A percentile compares a stretch with the other conserved stretches of the same genome.
Evolutionary conservation across 2,888 invertebrate species (phyloP).

Genomic region (Drosophila tanythrix): DNA sequence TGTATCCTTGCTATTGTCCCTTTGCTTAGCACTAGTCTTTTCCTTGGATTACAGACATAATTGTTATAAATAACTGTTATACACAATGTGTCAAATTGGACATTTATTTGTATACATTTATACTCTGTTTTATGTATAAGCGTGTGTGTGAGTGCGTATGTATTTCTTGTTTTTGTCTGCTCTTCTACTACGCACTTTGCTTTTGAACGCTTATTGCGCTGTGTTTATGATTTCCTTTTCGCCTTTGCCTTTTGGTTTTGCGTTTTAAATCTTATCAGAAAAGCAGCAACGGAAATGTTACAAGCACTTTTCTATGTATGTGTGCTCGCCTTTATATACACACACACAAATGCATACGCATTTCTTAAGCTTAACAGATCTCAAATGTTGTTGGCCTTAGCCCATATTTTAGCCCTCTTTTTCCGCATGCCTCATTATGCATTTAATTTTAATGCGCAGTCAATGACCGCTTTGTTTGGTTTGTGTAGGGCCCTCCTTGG

Average conservation of each 20-base stretch:
- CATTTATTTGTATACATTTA: slow-evolving; percentile 18
- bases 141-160: background rate
- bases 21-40: slow-evolving; percentile 6
- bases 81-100: slow-evolving; percentile 29
- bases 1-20: slow-evolving; percentile 26
- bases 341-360: slow-evolving; percentile 5
- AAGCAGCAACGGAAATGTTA: slow-evolving; percentile 50
- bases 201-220: slow-evolving; percentile 69
- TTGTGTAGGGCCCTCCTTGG: background rate
- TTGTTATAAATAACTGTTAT: slow-evolving; percentile 34
- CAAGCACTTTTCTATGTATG: slow-evolving; percentile 20
- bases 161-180: slow-evolving; percentile 30
- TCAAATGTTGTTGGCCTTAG: slow-evolving; percentile 51
- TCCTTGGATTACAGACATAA: slow-evolving; percentile 1
- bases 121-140: background rate
- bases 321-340: slow-evolving; percentile 12
- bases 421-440: slow-evolving; percentile 44
- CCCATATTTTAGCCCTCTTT: slow-evolving; percentile 32
- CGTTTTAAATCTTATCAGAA: slow-evolving; percentile 78
- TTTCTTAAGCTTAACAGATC: slow-evolving; percentile 21
- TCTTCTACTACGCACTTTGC: slow-evolving; percentile 73
- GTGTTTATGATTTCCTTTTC: slow-evolving; percentile 63
- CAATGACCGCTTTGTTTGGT: slow-evolving; percentile 50
- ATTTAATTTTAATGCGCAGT: slow-evolving; percentile 62
- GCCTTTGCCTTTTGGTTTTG: slow-evolving; percentile 72